Conservation (phyloP, 2,888 invertebrate genomes). For the Volucella inanis region DNA sequence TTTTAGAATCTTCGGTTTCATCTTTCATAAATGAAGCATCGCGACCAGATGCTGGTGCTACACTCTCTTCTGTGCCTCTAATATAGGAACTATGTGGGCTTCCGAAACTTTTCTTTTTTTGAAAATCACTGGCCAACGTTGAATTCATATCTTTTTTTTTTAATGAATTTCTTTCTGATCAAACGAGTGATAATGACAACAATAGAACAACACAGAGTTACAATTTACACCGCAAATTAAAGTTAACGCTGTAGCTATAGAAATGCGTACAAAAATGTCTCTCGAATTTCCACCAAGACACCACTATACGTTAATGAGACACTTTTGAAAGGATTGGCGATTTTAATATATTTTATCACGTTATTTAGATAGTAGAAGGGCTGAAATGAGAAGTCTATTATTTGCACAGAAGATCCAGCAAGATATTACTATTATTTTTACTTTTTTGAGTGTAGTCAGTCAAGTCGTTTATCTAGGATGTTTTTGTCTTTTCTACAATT, state of each 20-base stretch:
- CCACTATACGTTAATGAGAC: conserved; percentile 45
- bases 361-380: background rate
- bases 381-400: background rate
- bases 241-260: background rate
- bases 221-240: conserved; percentile 17
- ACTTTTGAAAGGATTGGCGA: conserved; percentile 36
- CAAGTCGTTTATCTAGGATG: conserved; percentile 48
- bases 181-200: conserved; percentile 13
- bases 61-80: conserved; percentile 77
- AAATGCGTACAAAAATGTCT: conserved; percentile 23
- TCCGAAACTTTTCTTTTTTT: conserved; percentile 82
- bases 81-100: conserved; percentile 78
- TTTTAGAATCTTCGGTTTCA: conserved; percentile 77
- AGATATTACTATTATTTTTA: conserved; percentile 24
- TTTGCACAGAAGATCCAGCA: conserved; percentile 35
- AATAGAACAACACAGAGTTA: conserved; percentile 40
- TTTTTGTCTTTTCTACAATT: conserved; percentile 53
- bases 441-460: conserved; percentile 38
- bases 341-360: conserved; percentile 40
- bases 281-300: conserved; percentile 43
- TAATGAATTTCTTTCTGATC: background rate
- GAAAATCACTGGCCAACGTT: conserved; percentile 82
- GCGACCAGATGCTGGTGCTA: conserved; percentile 67
- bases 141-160: conserved; percentile 59
- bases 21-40: conserved; percentile 77